Base-by-base conservation (phyloP, 2,113 vertebrate genomes). In the Coptodon rendalli region DNA sequence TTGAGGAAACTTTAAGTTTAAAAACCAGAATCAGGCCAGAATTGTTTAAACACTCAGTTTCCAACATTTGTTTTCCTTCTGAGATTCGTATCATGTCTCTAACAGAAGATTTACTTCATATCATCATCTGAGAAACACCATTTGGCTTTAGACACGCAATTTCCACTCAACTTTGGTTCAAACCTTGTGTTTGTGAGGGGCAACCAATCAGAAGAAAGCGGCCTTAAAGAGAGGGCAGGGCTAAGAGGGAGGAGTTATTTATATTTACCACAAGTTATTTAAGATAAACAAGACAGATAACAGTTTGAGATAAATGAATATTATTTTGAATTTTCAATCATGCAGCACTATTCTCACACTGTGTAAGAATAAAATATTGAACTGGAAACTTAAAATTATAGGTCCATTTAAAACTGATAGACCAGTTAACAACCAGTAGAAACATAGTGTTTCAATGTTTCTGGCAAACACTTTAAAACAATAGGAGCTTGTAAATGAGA, bases 321-420 rank as follows among this genome's bases (percentile, higher is more conserved):
- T 78, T 12, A 48, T 11, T 48, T 48, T 48, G 22, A 73, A 73
- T 22, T 73, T 13, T 45, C 38, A 76, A 3, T 76, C 43, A 48
- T 7, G 40, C 40, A 76, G 43, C 1, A 0, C 43, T 48, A 7
- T 0, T 29, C 43, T 50, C 5, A 4, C 17, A 50, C 14, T 50
- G 4, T 50, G 24, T 29, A 52, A 19, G 6, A 78, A 52, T 50
- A 31, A 78, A 50, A 78, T 0, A 31, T 78, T 16, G 40, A 43
- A 16, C 8, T 10, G 73, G 45, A 78, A 78, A 50, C 16, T 5
- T 31, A 0, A 2, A 29, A 12, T 50, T 3, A 19, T 3, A 12
- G 3, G 3, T 76, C 14, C 9, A 48, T 13, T 50, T 78, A 78
- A 78, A 50, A 31, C 73, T 3, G 10, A 78, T 50, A 2, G 52